These are phyloP conservation scores for Nephrotoma appendiculata DNA, from an alignment of 2,888 invertebrate species.

Conservation along the genomic window DNA sequence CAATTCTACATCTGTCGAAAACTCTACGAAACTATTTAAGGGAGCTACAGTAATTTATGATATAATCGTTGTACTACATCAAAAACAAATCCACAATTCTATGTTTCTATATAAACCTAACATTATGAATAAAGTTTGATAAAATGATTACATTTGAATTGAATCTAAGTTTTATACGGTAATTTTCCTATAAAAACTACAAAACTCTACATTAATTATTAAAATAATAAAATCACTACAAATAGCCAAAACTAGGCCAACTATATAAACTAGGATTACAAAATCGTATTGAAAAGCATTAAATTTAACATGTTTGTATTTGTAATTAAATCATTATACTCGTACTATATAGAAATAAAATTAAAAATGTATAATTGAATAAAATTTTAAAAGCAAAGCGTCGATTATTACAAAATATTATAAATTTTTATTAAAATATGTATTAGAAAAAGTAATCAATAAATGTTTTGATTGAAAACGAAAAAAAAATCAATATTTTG, in stretches of 20 bases:
- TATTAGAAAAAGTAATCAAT: neutral
- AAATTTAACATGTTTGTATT: neutral
- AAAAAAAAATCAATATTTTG: neutral
- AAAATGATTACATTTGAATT: neutral
- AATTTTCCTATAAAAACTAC: neutral
- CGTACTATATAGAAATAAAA: neutral
- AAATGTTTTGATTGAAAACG: neutral
- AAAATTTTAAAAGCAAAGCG: neutral
- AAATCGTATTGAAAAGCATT: neutral
- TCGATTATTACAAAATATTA: neutral
- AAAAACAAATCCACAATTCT: no score
- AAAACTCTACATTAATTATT: neutral
- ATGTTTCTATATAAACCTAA: no score
- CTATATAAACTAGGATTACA: neutral
- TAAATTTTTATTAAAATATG: neutral
- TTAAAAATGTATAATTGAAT: neutral
- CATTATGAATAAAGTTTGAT: neutral
- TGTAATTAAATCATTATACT: neutral
- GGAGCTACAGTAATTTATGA: no score
- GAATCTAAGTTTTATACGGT: neutral
- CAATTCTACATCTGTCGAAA: no score
- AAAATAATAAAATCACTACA: neutral
- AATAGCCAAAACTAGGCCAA: neutral
- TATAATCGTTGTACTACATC: no score
- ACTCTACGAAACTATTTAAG: no score